Conservation (phyloP, 2,888 invertebrate species). For the Ephialtes manifestator region DNA sequence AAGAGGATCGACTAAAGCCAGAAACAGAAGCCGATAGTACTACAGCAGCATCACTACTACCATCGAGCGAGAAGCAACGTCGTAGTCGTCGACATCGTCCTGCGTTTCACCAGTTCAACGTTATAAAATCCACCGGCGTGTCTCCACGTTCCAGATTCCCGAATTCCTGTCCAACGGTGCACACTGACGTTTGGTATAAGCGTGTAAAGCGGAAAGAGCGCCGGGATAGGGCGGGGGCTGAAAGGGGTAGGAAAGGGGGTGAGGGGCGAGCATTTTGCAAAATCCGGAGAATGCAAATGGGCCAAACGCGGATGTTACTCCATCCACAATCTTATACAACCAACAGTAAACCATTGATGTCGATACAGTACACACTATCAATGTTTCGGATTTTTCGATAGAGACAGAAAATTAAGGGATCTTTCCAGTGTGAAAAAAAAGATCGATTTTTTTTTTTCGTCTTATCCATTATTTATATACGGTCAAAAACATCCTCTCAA, state of each 20-base stretch:
- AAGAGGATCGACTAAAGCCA: conserved; percentile 17
- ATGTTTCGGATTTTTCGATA: not conserved
- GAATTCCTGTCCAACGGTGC: conserved; percentile 48
- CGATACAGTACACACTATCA: not conserved
- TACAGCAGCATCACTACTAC: not conserved
- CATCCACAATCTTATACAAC: conserved; percentile 37
- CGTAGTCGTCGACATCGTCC: conserved; percentile 45
- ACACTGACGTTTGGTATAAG: not conserved
- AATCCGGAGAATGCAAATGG: conserved; percentile 66
- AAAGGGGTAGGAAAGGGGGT: conserved; percentile 53
- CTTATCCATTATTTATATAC: too few relatives aligned
- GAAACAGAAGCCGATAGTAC: conserved; percentile 16
- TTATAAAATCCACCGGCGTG: conserved; percentile 62
- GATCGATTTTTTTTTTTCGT: too few relatives aligned
- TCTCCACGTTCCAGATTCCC: conserved; percentile 63
- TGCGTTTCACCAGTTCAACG: conserved; percentile 49
- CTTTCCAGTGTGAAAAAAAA: too few relatives aligned
- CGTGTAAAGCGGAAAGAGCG: conserved; percentile 60
- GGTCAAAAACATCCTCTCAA: too few relatives aligned
- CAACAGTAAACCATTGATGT: not conserved
- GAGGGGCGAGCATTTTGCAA: conserved; percentile 63
- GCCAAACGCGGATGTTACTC: conserved; percentile 56
- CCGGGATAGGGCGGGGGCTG: conserved; percentile 31
- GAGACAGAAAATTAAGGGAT: not conserved
- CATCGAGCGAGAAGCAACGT: conserved; percentile 20